Conservation (phyloP, 2,113 vertebrate genomes). For the Gobius niger region DNA sequence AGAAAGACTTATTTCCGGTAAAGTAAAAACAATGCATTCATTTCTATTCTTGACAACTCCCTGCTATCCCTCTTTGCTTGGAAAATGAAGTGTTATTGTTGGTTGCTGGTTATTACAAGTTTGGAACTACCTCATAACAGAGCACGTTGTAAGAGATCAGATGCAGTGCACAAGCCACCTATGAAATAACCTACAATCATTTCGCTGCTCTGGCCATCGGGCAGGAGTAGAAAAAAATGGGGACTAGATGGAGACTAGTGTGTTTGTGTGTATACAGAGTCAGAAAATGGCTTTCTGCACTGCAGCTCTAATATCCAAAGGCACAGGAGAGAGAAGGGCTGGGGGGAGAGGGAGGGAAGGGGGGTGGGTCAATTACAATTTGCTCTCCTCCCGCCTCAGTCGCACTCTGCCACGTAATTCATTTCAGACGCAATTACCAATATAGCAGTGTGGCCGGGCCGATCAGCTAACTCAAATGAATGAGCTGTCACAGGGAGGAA, state of each 20-base stretch:
- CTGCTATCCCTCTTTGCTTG: too few relatives aligned
- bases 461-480: slow-evolving; percentile 66
- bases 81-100: too few relatives aligned
- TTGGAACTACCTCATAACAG: slow-evolving; percentile 2
- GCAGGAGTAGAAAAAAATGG: slow-evolving; percentile 41
- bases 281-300: slow-evolving; percentile 63
- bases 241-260: too few relatives aligned
- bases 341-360: too few relatives aligned
- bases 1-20: too few relatives aligned
- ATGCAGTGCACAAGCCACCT: slow-evolving; percentile 56
- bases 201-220: slow-evolving; percentile 30
- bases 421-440: slow-evolving; percentile 74
- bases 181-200: slow-evolving; percentile 58
- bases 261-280: slow-evolving; percentile 31
- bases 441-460: slow-evolving; percentile 38
- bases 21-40: too few relatives aligned
- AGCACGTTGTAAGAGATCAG: slow-evolving; percentile 7
- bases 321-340: slow-evolving; percentile 36
- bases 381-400: slow-evolving; percentile 47
- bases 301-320: slow-evolving; percentile 73
- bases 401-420: slow-evolving; percentile 69
- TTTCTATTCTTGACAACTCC: too few relatives aligned
- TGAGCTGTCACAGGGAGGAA: slow-evolving; percentile 62
- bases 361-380: slow-evolving; percentile 71
- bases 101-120: not conserved